These are phyloP conservation scores for Syrrhaptes paradoxus DNA, from an alignment of 2,113 vertebrate genomes.

Conservation along the genomic window DNA sequence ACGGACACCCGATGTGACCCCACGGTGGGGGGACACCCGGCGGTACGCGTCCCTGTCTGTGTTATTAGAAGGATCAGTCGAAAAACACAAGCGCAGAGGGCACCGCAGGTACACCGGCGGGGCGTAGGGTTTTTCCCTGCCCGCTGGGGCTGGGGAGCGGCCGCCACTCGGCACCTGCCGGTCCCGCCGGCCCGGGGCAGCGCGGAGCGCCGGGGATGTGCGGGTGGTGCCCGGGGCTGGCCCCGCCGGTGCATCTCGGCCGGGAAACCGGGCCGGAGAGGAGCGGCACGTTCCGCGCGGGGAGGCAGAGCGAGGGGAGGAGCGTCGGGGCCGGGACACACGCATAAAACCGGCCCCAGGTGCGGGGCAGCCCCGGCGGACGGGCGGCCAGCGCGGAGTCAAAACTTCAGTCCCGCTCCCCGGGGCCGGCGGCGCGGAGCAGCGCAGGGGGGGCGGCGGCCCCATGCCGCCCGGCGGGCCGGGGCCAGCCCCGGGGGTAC, in stretches of 20 bases:
- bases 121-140: background rate
- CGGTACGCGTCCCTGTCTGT: background rate
- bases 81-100: background rate
- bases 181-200: background rate
- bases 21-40: too few relatives aligned
- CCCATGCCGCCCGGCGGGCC: background rate
- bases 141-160: background rate
- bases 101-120: background rate
- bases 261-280: background rate
- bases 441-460: background rate
- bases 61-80: background rate
- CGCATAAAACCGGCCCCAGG: conserved; percentile 58
- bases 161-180: background rate
- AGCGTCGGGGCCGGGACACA: conserved; percentile 57
- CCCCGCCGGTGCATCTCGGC: background rate
- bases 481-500: conserved; percentile 1
- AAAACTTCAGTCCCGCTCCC: background rate
- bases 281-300: background rate
- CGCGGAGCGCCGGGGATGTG: background rate
- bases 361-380: background rate
- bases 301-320: conserved; percentile 67
- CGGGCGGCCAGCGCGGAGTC: background rate
- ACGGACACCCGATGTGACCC: background rate
- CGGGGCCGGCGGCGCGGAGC: background rate
- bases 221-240: background rate